A percentile compares a stretch with the other conserved stretches of the same genome.
These are phyloP conservation scores for Metridium senile DNA, from an alignment of 92 coral and sea anemone species.

Conservation along the genomic window DNA sequence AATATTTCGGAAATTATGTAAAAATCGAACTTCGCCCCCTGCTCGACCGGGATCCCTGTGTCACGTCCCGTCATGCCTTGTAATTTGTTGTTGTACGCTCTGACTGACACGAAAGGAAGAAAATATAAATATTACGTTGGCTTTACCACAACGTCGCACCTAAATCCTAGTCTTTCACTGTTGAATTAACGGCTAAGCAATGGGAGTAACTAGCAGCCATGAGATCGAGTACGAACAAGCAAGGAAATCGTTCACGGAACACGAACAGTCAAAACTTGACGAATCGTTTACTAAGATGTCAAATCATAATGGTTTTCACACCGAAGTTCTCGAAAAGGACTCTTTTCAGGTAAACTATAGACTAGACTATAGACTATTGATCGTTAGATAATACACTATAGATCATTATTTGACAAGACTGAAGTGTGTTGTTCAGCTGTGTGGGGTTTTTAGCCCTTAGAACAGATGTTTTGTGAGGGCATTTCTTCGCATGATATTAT, in stretches of 20 bases:
- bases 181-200: background rate
- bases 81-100: constrained; percentile 12
- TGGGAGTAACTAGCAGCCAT: constrained; percentile 86
- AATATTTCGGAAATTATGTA: too few relatives aligned
- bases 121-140: background rate
- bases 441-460: background rate
- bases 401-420: background rate
- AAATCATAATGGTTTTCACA: constrained; percentile 18
- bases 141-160: background rate
- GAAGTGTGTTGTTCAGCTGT: background rate
- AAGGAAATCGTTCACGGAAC: constrained; percentile 39
- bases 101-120: background rate
- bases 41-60: constrained; percentile 34
- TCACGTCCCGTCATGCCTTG: constrained; percentile 14
- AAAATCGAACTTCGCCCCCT: too few relatives aligned
- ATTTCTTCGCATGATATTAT: too few relatives aligned
- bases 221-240: constrained; percentile 78
- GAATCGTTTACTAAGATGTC: constrained; percentile 29
- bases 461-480: too few relatives aligned
- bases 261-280: constrained; percentile 27
- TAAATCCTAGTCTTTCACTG: background rate
- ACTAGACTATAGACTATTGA: background rate
- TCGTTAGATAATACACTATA: background rate
- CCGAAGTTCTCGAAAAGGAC: constrained; percentile 8
- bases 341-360: constrained; percentile 23